Base-by-base conservation (phyloP, 23 tunicate species). In the Clavelina lepadiformis region DNA sequence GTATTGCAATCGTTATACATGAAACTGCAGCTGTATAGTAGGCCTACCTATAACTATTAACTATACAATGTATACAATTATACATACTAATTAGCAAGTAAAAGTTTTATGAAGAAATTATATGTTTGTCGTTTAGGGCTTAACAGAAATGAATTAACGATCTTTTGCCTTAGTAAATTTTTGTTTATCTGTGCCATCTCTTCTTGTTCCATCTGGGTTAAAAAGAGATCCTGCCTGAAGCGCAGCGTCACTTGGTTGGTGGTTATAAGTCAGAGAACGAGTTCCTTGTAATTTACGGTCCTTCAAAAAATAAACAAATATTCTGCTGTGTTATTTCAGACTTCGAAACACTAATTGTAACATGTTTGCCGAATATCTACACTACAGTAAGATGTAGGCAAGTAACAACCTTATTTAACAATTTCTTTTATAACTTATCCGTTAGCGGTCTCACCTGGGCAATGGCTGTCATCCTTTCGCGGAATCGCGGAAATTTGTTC, bases 361-460 rank as follows among this genome's bases (percentile, higher is more conserved):
- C 26, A 55, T 8, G 15, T 8, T 15, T 8, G 49, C 49, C 11
- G 15, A 41, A 41, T 8, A 11, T 41, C 11, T 8, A 15, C 49
- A 41, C 11, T 41, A 41, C 11, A 41, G 15, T 15, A 11, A 11
- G 15, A 15, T 8, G 49, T 15, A 41, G 49, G 49, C 11, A 41
- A 41, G 15, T 41, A 41, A 11, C 11, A 41, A 41, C 11, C 49
- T n/a, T n/a, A n/a, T n/a, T n/a, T n/a, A n/a, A n/a, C n/a, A n/a
- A n/a, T n/a, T n/a, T n/a, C n/a, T n/a, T n/a, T n/a, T n/a, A n/a
- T n/a, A n/a, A n/a, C n/a, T n/a, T n/a, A n/a, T n/a, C n/a, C n/a
- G n/a, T n/a, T n/a, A n/a, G n/a, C n/a, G n/a, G n/a, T n/a, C 68
- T 46, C 11, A 86, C 95, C 69, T 74, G 58, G 26, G 96, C 96